These are phyloP conservation scores for Drosophila lacteicornis DNA, from an alignment of 1,140 invertebrate genomes.

Conservation along the genomic window DNA sequence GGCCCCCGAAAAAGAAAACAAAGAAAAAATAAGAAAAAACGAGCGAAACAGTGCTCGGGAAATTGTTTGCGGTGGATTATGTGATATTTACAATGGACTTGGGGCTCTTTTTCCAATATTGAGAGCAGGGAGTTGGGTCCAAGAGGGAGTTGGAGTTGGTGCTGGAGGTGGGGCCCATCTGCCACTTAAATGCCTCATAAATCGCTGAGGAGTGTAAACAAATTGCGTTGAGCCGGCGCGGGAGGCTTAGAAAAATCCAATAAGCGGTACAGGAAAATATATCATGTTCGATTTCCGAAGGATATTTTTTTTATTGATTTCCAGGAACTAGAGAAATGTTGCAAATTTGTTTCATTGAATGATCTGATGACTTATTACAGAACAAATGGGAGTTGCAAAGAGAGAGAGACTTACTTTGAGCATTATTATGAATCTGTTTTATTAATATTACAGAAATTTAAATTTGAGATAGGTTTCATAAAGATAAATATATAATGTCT, in stretches of 20 bases:
- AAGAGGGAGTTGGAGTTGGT: not conserved
- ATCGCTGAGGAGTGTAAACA: slow-evolving; percentile 49
- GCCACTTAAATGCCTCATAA: slow-evolving; percentile 41
- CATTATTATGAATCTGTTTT: not conserved
- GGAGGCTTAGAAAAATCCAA: slow-evolving; percentile 22
- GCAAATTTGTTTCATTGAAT: slow-evolving; percentile 3
- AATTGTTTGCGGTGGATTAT: slow-evolving; percentile 53
- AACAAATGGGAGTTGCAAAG: not conserved
- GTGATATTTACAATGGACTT: slow-evolving; percentile 51
- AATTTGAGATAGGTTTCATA: no score
- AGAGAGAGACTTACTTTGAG: not conserved
- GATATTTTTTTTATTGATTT: slow-evolving; percentile 35
- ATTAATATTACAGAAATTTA: not conserved
- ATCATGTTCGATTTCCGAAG: slow-evolving; percentile 34
- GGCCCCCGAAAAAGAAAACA: slow-evolving; percentile 11
- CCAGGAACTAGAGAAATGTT: not conserved
- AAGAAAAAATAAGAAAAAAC: slow-evolving; percentile 16
- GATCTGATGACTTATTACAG: not conserved
- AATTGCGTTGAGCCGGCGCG: slow-evolving; percentile 25
- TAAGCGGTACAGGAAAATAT: slow-evolving; percentile 25
- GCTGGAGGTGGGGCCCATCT: slow-evolving; percentile 9
- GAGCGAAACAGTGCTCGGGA: slow-evolving; percentile 5
- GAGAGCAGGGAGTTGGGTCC: not conserved
- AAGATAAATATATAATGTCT: no score
- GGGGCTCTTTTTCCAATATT: slow-evolving; percentile 13